A percentile compares a stretch with the other conserved stretches of the same genome.
Evolutionary conservation across 1,140 invertebrate species (phyloP).

Genomic region (Bathynomus jamesi): DNA sequence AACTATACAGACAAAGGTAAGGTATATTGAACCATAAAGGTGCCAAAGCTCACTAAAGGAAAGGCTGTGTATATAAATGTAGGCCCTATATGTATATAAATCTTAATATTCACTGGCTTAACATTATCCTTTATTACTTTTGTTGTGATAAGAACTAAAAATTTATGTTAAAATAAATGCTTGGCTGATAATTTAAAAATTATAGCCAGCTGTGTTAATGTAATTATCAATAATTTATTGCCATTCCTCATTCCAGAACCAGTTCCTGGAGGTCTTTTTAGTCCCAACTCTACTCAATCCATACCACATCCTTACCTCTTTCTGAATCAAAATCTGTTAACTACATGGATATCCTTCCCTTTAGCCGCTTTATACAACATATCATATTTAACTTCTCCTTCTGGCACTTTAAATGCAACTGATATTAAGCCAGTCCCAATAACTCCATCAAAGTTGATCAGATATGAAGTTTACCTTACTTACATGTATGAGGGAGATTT

Average conservation of each 20-base stretch:
- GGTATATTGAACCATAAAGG: conserved; percentile 4
- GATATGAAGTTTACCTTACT: conserved; percentile 56
- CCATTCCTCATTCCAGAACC: conserved; percentile 54
- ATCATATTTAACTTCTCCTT: too few relatives aligned
- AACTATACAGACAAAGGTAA: conserved; percentile 23
- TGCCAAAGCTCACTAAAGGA: too few relatives aligned
- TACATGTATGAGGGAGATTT: conserved; percentile 55
- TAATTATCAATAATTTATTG: too few relatives aligned
- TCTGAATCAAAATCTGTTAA: conserved; percentile 46
- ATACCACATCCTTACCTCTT: conserved; percentile 51
- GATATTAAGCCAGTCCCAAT: background rate
- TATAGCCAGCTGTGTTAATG: too few relatives aligned
- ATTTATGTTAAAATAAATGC: too few relatives aligned
- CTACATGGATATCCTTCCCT: conserved; percentile 53
- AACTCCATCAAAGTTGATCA: conserved; percentile 25
- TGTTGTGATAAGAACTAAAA: too few relatives aligned
- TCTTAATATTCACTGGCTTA: too few relatives aligned
- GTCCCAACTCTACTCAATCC: conserved; percentile 43
- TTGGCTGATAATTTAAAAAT: too few relatives aligned
- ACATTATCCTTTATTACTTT: too few relatives aligned
- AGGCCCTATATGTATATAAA: too few relatives aligned
- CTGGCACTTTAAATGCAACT: background rate
- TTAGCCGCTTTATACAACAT: conserved; percentile 45
- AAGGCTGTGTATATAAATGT: too few relatives aligned
- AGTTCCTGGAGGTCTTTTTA: conserved; percentile 58